Conservation (phyloP, 2,113 vertebrate species). For the Zosterops borbonicus region DNA sequence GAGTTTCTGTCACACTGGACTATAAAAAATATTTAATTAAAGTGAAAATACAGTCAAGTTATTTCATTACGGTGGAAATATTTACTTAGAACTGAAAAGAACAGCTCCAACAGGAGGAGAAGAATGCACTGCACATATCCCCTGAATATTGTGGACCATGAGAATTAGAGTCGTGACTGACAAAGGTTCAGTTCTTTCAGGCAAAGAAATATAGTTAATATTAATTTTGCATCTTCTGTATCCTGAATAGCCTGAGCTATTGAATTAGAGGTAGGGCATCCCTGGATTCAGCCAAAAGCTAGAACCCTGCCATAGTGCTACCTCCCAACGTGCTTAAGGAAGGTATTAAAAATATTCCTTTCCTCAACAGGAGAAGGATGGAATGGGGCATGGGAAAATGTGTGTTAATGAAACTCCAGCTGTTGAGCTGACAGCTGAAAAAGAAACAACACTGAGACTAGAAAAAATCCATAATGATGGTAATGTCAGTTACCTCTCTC, state of each 20-base stretch:
- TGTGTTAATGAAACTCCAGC: background rate
- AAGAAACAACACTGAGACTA: background rate
- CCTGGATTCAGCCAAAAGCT: background rate
- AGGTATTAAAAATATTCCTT: background rate
- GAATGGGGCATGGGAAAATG: background rate
- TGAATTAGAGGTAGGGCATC: background rate
- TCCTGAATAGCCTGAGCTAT: background rate
- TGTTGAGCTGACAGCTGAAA: background rate
- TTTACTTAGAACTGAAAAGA: background rate
- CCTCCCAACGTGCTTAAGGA: rapidly evolving
- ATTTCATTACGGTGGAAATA: background rate
- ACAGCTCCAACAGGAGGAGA: background rate
- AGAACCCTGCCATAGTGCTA: background rate
- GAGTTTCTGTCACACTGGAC: background rate
- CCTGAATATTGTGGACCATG: background rate
- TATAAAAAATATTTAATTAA: background rate
- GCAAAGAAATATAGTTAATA: background rate
- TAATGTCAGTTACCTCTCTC: background rate
- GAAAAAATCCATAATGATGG: background rate
- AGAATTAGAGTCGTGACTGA: background rate
- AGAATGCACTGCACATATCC: rapidly evolving
- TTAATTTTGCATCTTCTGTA: background rate
- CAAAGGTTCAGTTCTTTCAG: background rate
- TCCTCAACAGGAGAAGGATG: background rate
- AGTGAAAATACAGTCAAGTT: background rate